Base-by-base conservation (phyloP, 2,888 invertebrate species). In the Dryocosmus kuriphilus region DNA sequence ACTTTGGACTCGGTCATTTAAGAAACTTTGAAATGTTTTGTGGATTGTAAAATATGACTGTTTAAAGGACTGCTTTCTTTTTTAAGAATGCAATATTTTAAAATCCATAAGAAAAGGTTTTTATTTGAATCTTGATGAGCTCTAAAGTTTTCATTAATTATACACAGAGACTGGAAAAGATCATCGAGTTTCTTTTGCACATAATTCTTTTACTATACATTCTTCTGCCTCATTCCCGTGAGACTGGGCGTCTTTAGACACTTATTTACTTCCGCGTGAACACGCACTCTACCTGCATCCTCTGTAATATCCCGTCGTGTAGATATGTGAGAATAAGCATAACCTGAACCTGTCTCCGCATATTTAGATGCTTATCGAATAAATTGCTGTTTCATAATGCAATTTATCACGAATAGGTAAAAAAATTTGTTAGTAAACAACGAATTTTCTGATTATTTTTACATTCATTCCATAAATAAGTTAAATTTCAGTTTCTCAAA, bases 181-280 rank as follows among this genome's bases (percentile, higher is more conserved):
- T 71, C 51, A 71, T 71, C 5, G 51, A 71, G 51, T 71, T 71
- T 51, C 71, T 51, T 71, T 65, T n/a, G 7, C 71, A 30, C 71
- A 71, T 71, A 71, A 71, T 71, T 71, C 30, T 32, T 71, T 71
- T 46, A 24, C 16, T 30, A n/a, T n/a, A 41, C 8, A 71, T 71
- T 71, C 51, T 71, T 71, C 71, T 71, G 51, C 32, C 51, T 71
- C 32, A 30, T 71, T 51, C 71, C 71, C 51, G 30, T 71, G 71
- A 32, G 71, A 71, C 67, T 67, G 38, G 6, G 16, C 46, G 65
- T 67, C 65, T 46, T 67, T 57, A 24, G 9, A 24, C 24, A 57
- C 32, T 30, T 63, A 27, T 46, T 46, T 71, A 71, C 71, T 71
- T 71, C 71, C 71, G 71, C 71, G 71, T 71, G 71, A 71, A 71